Evolutionary conservation across 2,888 invertebrate genomes (phyloP), one percentile per base, ranked within the genome.

Genomic region (Maniola hyperantus): DNA sequence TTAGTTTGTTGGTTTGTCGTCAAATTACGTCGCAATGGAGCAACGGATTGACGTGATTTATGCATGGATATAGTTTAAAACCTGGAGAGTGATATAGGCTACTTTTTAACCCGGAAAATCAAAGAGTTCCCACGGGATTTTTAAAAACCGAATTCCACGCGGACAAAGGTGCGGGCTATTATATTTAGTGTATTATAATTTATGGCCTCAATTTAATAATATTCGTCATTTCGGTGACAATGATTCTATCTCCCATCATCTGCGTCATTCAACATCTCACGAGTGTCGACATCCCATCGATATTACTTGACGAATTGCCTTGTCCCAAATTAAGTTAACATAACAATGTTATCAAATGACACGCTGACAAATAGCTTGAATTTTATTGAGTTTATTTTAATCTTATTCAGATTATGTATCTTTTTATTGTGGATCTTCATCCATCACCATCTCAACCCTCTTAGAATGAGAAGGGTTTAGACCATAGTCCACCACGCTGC

Each of bases 271-370:
- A 20, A 83, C 81, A 82, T 83, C 78, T 76, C 72, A 80, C 68
- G 80, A 85, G 82, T 80, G 86, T 78, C 74, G 88, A 88, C 88
- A 71, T 73, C 65, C 71, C 77, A 87, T 85, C 85, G 88, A 90
- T 88, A 86, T 54, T 69, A 67, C 69, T 73, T 78, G 85, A 86
- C 81, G 79, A 82, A 88, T 87, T 78, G 80, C 69, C 73, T 73
- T 68, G 78, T 77, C 72, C 75, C 73, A 79, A 79, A 80, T 77
- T 77, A 81, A 70, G 63, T 66, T 65, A 44, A 67, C 61, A 68
- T 66, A 65, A 72, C 55, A 67, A 65, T 42, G 39, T 66, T 64
- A 64, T 66, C 66, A 46, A 48, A 51, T 64, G 57, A 58, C 68
- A 66, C 48, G 18, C 51, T 66, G 68, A 70, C 70, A 70, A 66